Evolutionary conservation across 2,888 invertebrate species (phyloP).

Genomic region (Isotomurus palustris): DNA sequence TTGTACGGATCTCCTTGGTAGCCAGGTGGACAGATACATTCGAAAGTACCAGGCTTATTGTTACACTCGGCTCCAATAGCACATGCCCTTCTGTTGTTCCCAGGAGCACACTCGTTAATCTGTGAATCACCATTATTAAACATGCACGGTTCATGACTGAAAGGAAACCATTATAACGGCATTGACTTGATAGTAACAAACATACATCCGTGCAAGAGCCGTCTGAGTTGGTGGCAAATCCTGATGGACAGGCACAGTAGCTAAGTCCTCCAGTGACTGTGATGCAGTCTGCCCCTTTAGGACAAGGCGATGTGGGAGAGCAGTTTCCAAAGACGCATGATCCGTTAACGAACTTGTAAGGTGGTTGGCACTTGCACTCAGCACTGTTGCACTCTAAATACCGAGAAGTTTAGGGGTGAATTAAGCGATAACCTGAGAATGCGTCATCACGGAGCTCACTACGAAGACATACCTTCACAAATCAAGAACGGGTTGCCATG

Average conservation of each 20-base stretch:
- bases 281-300: conserved; percentile 82
- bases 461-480: conserved; percentile 60
- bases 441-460: too few species aligned
- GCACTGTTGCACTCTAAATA: conserved; percentile 73
- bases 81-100: conserved; percentile 68
- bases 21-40: conserved; percentile 77
- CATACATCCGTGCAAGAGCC: conserved; percentile 75
- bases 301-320: conserved; percentile 72
- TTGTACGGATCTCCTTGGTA: conserved; percentile 68
- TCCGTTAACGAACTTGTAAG: conserved; percentile 76
- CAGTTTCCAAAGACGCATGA: conserved; percentile 82
- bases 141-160: too few species aligned
- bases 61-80: conserved; percentile 76
- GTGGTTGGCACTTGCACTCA: conserved; percentile 80
- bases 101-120: conserved; percentile 71
- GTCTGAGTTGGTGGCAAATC: conserved; percentile 69
- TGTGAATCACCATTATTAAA: not conserved
- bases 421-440: conserved; percentile 11
- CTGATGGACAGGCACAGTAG: conserved; percentile 88
- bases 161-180: too few species aligned
- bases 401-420: too few species aligned
- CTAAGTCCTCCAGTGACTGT: conserved; percentile 83
- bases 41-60: conserved; percentile 71
- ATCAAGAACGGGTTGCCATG: conserved; percentile 67
- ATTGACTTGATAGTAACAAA: not conserved